Evolutionary conservation across 2,888 invertebrate species (phyloP).

Genomic region (Panopea generosa): DNA sequence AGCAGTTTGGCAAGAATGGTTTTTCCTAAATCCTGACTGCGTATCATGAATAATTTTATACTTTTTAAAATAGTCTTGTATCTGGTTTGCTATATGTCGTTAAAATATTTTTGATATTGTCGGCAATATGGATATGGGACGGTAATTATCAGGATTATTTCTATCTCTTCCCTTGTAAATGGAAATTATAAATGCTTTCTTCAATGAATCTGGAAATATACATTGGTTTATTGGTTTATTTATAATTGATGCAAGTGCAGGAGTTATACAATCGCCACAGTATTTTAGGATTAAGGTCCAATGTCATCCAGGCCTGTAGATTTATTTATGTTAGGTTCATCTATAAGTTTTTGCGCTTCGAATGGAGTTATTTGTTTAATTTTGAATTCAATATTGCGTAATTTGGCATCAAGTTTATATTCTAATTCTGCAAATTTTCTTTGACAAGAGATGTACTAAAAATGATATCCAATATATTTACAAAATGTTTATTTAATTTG

Average conservation of each 20-base stretch:
- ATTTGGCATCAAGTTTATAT: no score
- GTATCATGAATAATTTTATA: constrained; percentile 3
- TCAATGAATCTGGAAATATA: not conserved
- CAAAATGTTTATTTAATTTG: no score
- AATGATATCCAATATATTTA: no score
- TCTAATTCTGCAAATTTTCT: no score
- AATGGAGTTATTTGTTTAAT: constrained; percentile 1
- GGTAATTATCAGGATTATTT: constrained; percentile 1
- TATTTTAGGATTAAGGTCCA: constrained; percentile 1
- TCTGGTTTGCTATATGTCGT: constrained; percentile 2
- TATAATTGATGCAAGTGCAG: constrained; percentile 4
- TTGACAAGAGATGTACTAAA: no score
- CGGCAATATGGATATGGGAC: constrained; percentile 14
- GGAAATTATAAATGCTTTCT: constrained; percentile 6
- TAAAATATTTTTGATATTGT: constrained; percentile 19
- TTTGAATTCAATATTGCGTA: not conserved
- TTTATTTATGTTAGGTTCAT: constrained; percentile 1
- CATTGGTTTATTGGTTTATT: not conserved
- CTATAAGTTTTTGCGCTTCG: constrained; percentile 7
- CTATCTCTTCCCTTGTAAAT: not conserved
- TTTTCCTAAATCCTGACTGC: not conserved
- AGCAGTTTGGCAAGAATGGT: constrained; percentile 4
- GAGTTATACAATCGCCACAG: constrained; percentile 3
- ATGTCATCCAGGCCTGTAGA: constrained; percentile 4
- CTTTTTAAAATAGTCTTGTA: not conserved